Conservation (phyloP, 2,113 vertebrate genomes). For the Eonycteris spelaea region DNA sequence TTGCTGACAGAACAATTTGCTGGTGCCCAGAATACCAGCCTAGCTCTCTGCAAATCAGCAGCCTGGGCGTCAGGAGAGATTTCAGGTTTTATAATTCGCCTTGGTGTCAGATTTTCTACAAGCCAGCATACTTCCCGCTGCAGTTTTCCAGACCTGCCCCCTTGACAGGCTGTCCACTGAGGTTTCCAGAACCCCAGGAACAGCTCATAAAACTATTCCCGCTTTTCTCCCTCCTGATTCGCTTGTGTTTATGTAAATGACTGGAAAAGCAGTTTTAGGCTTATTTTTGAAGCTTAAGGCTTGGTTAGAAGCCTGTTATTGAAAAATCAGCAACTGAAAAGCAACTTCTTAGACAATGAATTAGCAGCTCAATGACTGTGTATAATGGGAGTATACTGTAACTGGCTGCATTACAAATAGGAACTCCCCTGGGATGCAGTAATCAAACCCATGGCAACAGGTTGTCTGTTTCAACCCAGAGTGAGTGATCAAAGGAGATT, state of each 20-base stretch:
- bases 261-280: slow-evolving; percentile 81
- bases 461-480: slow-evolving; percentile 75
- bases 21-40: neutral
- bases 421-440: slow-evolving; percentile 69
- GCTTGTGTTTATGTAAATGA: slow-evolving; percentile 85
- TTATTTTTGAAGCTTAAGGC: slow-evolving; percentile 85
- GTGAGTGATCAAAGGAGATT: slow-evolving; percentile 58
- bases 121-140: neutral
- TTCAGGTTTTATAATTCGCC: slow-evolving; percentile 71
- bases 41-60: slow-evolving; percentile 16
- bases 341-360: slow-evolving; percentile 82
- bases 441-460: slow-evolving; percentile 73
- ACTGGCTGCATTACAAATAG: slow-evolving; percentile 53
- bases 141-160: slow-evolving; percentile 42
- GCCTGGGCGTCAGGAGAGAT: neutral
- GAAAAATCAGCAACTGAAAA: slow-evolving; percentile 85
- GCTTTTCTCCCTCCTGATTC: slow-evolving; percentile 65
- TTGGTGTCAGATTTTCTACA: neutral
- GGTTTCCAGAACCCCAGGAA: slow-evolving; percentile 62
- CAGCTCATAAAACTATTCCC: slow-evolving; percentile 68
- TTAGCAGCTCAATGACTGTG: slow-evolving; percentile 75
- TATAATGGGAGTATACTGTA: neutral
- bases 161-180: slow-evolving; percentile 34
- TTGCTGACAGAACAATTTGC: slow-evolving; percentile 67
- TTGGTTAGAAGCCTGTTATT: slow-evolving; percentile 83